Evolutionary conservation across 2,888 invertebrate genomes (phyloP), one percentile per base, ranked within the genome.

Genomic region (Pterostichus madidus): DNA sequence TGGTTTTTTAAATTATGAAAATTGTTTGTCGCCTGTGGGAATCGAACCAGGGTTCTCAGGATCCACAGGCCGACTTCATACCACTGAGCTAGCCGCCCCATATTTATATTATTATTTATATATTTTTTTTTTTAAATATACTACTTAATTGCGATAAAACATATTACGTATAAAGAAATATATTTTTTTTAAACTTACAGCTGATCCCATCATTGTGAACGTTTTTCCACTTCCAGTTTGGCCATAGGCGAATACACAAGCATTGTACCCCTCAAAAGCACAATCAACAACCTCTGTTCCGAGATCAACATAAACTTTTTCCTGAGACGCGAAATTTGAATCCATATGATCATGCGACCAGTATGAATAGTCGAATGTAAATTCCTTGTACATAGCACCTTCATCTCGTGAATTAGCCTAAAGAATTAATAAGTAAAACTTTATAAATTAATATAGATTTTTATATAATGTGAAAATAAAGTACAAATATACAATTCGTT

Each of bases 161-260:
- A 39, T 39, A 39, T 1, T 24, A 24, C 24, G 24, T 24, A 24
- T 24, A 24, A 46, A 46, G 13, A 52, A 52, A 52, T 52, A 46
- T 39, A 8, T 39, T 39, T 39, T 6, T 39, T 39, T 39, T 39
- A 64, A 68, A 89, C 91, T 90, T 90, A 95, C 95, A 86, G 93
- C 91, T 7, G 94, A 93, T 4, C 97, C 97, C 96, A 97, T 97
- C 97, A 97, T 97, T 46, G 97, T 97, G 89, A 95, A 96, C 0
- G 97, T 97, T 91, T 97, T 97, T 80, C 97, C 97, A 89, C 96
- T 96, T 85, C 97, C 97, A 2, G 97, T 97, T 91, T 97, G 97
- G 17, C 97, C 97, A 89, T 97, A 97, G 59, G 97, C 97, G 91
- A 97, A 97, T 82, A 97, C 96, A 88, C 97, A 97, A 83, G 96